Evolutionary conservation across 2,113 vertebrate species (phyloP), one percentile per base, ranked within the genome.

Genomic region (Rhynchomys soricoides): DNA sequence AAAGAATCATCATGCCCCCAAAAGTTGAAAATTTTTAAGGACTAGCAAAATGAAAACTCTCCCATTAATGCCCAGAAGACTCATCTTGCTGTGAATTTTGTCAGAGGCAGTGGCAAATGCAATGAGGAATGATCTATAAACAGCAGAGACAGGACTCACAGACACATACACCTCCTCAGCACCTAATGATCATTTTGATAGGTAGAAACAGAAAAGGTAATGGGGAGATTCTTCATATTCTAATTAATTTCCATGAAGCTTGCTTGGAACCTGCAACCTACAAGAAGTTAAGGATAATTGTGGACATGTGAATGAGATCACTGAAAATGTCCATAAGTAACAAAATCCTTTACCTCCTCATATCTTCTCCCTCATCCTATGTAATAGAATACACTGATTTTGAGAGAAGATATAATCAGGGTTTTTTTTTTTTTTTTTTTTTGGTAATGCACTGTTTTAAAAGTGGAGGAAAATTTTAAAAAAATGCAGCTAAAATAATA

Each of bases 191-290:
- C 52, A 91, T 96, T 48, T 57, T 91, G 97, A 57, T 96, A 96
- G 98, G 89, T 94, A 83, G 96, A 59, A 94, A 95, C 74, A 95
- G 68, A 71, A 96, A 96, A 71, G 64, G 79, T 62, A 48, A 86
- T 34, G 24, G 82, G 52, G 43, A 70, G 64, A 37, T 55, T 74
- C 2, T 73, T 87, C 90, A 22, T 64, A 11, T 75, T 93, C 31
- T 50, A 48, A 96, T 82, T 77, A 16, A 93, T 70, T 43, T 93
- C 1, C 74, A 9, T 81, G 31, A 68, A 24, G 9, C 62, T 31
- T 11, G 1, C 0, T 43, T 96, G 55, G 71, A 10, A 75, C 77
- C 94, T 81, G 10, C 22, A 77, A 17, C n/a, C 68, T 66, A 16
- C 48, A 55, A 12, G 8, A 59, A 62, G 7, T 17, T 82, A 31